These are phyloP conservation scores for Neotoxoptera formosana DNA, from an alignment of 1,140 invertebrate genomes.

Conservation along the genomic window DNA sequence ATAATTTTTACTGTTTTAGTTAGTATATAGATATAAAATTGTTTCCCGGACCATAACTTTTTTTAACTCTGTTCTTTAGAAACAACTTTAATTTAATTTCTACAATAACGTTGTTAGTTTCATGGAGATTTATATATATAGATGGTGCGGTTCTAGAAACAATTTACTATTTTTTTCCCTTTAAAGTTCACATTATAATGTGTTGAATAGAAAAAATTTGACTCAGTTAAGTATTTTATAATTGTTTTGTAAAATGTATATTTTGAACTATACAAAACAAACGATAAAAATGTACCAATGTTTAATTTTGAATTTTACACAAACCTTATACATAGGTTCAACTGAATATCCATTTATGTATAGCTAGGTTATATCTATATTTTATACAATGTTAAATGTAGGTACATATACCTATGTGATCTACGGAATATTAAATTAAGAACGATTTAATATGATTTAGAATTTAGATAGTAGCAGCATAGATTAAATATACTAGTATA, in stretches of 20 bases:
- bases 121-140: background rate
- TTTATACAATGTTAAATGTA: background rate
- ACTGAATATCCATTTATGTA: too few relatives aligned
- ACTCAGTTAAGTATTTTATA: background rate
- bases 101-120: background rate
- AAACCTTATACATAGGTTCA: background rate
- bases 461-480: too few relatives aligned
- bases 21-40: conserved; percentile 6
- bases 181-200: background rate
- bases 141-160: background rate
- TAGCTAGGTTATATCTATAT: too few relatives aligned
- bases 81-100: conserved; percentile 29
- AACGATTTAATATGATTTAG: background rate
- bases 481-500: too few relatives aligned
- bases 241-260: too few relatives aligned
- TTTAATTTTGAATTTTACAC: background rate
- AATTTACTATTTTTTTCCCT: background rate
- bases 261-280: background rate
- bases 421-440: background rate
- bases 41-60: background rate
- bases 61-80: background rate
- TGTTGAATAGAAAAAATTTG: background rate
- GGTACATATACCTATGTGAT: background rate
- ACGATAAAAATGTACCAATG: background rate
- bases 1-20: conserved; percentile 22